Evolutionary conservation across 1,140 invertebrate genomes (phyloP), one percentile per base, ranked within the genome.

Genomic region (Leucophenga varia): DNA sequence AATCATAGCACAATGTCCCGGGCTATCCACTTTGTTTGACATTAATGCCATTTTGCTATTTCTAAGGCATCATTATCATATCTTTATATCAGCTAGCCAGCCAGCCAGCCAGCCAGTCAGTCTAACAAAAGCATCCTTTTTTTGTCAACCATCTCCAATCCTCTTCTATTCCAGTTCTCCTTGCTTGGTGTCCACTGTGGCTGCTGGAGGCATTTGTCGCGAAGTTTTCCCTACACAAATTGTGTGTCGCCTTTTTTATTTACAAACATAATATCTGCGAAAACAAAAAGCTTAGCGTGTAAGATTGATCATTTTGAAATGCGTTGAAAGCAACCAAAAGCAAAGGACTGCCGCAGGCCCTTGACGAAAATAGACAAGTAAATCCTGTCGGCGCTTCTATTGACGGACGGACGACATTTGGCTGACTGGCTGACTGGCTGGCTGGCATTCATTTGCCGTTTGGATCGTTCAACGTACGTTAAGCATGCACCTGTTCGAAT

Each of bases 401-500:
- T 19, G 43, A 5, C 22, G 10, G 10, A 25, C 22, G 10, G n/a
- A 6, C 22, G 22, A 6, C 22, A 6, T 5, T 25, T 25, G 22
- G 10, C 22, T 37, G 35, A 37, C 13, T 37, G 16, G 35, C 35
- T 41, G 43, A 47, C 50, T 31, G 30, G 42, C 58, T 37, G n/a
- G n/a, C n/a, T n/a, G n/a, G n/a, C n/a, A n/a, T n/a, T n/a, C n/a
- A n/a, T n/a, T n/a, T n/a, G n/a, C n/a, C n/a, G n/a, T n/a, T n/a
- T n/a, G n/a, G n/a, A n/a, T n/a, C n/a, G n/a, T n/a, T n/a, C n/a
- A n/a, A n/a, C n/a, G n/a, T n/a, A n/a, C n/a, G n/a, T n/a, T n/a
- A n/a, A n/a, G n/a, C n/a, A n/a, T n/a, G 63, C 63, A 67, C 63
- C 63, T 67, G 63, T 63, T 67, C 55, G 64, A 48, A 57, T 67